Evolutionary conservation across 2,888 invertebrate species (phyloP), one percentile per base, ranked within the genome.

Genomic region (Bombylius major): DNA sequence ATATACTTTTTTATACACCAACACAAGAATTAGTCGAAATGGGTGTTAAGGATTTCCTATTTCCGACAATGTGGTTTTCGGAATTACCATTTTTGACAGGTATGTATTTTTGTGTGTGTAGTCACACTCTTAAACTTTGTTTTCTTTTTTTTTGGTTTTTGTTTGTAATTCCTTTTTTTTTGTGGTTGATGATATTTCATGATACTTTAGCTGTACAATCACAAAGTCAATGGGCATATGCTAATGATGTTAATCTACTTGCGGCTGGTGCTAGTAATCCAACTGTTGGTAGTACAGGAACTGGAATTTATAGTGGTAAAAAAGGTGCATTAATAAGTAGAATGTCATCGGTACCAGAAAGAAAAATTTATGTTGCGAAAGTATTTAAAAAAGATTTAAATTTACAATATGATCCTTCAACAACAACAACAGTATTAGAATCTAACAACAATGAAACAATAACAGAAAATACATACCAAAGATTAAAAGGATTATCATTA

Each of bases 41-140:
- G 0, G 67, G 68, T 3, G 50, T 73, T 0, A 65, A 44, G 0
- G 63, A 73, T 59, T 55, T 74, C 13, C 66, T 65, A 76, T 83
- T 45, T 65, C 79, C 86, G 1, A 82, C 86, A 0, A 83, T 86
- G 70, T 93, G 92, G 87, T 85, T 84, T 63, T 87, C 90, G 3
- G 86, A 89, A 67, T 68, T 89, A 59, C 93, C 93, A 0, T 89
- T 72, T 58, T 58, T 73, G 14, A 69, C 72, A 47, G 71, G 72
- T 81, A 67, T 64, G 60, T 48, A 47, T 5, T 1, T 2, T 23
- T 32, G 12, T 48, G 14, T 1, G 12, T 48, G 14, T 1, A 5
- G 12, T 14, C 12, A 44, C 42, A 42, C 13, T 9, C 44, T 13
- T 44, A 4, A 44, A 12, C 23, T 23, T 23, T 23, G 3, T 23